Evolutionary conservation across 2,888 invertebrate genomes (phyloP).

Genomic region (Sphaerophoria taeniata): DNA sequence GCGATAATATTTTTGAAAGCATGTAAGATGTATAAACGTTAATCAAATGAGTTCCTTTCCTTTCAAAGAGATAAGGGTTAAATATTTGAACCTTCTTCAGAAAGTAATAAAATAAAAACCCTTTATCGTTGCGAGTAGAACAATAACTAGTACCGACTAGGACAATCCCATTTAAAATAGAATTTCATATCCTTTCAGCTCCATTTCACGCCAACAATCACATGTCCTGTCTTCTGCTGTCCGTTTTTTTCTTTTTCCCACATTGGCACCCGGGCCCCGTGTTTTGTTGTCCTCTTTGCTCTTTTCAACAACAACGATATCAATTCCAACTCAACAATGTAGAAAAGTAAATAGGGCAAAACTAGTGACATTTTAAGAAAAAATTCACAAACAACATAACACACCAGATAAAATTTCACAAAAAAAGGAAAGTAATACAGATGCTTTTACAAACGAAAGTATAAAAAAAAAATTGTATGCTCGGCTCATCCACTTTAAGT

Average conservation of each 20-base stretch:
- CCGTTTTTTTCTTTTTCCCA: too few relatives aligned
- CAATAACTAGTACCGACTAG: too few relatives aligned
- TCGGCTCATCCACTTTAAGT: slow-evolving; percentile 54
- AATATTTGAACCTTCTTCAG: too few relatives aligned
- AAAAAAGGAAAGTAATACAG: slow-evolving; percentile 1
- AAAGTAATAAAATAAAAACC: slow-evolving; percentile 14
- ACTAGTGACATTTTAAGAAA: slow-evolving; percentile 59
- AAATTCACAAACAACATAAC: slow-evolving; percentile 58
- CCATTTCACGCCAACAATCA: slow-evolving; percentile 62
- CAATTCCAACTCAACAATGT: not conserved
- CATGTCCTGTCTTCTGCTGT: not conserved
- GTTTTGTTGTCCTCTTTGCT: not conserved
- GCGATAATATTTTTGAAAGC: slow-evolving; percentile 9
- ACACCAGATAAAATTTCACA: too few relatives aligned
- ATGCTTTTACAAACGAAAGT: slow-evolving; percentile 5
- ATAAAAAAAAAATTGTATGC: slow-evolving; percentile 45
- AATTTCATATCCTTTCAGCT: too few relatives aligned
- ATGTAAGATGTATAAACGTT: slow-evolving; percentile 42
- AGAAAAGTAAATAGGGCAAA: slow-evolving; percentile 66
- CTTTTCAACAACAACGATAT: slow-evolving; percentile 7
- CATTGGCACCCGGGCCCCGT: too few relatives aligned
- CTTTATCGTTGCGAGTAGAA: not conserved
- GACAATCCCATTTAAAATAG: too few relatives aligned
- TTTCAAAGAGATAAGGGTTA: not conserved
- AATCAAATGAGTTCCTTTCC: slow-evolving; percentile 62